These are phyloP conservation scores for Amblyopsis hoosieri DNA, from an alignment of 2,797 vertebrate genomes.

Conservation along the genomic window DNA sequence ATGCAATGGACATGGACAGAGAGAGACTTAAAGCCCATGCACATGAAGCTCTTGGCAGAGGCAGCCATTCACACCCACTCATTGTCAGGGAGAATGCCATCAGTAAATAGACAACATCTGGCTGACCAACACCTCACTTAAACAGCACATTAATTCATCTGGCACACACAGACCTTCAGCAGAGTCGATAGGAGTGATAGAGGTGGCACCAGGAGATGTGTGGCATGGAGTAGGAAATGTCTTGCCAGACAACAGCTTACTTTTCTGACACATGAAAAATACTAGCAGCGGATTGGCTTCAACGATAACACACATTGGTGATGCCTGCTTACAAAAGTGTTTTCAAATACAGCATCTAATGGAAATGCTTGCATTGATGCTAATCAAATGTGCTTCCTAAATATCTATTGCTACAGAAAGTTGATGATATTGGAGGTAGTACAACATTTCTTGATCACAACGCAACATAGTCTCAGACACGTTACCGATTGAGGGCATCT, in stretches of 20 bases:
- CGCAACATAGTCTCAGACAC: too few species aligned
- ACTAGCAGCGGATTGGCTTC: slow-evolving; percentile 4
- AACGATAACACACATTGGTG: slow-evolving; percentile 4
- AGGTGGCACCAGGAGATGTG: not conserved
- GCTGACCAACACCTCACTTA: slow-evolving; percentile 1
- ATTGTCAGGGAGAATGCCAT: not conserved
- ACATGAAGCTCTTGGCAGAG: not conserved
- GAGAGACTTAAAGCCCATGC: not conserved
- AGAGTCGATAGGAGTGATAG: not conserved
- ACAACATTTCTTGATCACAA: too few species aligned
- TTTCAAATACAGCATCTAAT: too few species aligned
- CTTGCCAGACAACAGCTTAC: too few species aligned
- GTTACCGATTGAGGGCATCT: too few species aligned
- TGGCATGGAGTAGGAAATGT: not conserved
- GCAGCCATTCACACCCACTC: slow-evolving; percentile 3
- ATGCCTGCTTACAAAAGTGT: too few species aligned
- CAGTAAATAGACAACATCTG: slow-evolving; percentile 6
- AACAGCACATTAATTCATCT: not conserved
- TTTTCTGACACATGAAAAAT: not conserved
- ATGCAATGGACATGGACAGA: slow-evolving; percentile 2
- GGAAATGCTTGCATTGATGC: too few species aligned
- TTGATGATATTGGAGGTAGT: too few species aligned
- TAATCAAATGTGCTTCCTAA: too few species aligned
- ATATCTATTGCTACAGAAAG: too few species aligned
- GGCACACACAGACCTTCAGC: not conserved